Conservation (phyloP, 2,113 vertebrate species). For the Jacana jacana region DNA sequence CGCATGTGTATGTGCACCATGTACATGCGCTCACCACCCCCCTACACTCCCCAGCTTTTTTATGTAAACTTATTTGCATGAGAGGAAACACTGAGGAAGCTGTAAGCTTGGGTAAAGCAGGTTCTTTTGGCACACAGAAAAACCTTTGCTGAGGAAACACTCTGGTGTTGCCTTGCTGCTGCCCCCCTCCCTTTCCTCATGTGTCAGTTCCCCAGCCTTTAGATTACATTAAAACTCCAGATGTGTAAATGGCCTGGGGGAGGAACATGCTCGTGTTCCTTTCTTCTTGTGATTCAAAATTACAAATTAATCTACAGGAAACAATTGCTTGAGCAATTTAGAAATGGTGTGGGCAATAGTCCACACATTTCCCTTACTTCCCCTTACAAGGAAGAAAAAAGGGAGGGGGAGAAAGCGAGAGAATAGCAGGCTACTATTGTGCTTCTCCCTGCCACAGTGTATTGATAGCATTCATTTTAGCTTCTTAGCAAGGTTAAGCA, state of each 20-base stretch:
- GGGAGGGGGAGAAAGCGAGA: neutral
- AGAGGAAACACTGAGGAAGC: neutral
- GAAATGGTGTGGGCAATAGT: slow-evolving; percentile 15
- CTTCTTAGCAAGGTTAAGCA: slow-evolving; percentile 31
- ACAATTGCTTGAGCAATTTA: slow-evolving; percentile 64
- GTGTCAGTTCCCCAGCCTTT: neutral
- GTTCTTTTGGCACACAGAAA: neutral
- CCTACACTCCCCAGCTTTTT: neutral
- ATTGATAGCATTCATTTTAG: neutral
- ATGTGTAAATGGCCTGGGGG: slow-evolving; percentile 36
- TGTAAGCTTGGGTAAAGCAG: neutral
- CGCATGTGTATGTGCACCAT: fast-evolving
- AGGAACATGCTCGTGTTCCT: slow-evolving; percentile 52
- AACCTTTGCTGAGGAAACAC: neutral
- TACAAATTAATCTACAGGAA: slow-evolving; percentile 74
- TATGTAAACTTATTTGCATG: neutral
- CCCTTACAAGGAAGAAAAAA: neutral
- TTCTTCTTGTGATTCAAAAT: slow-evolving; percentile 53
- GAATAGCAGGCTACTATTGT: neutral
- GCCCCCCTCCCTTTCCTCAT: neutral
- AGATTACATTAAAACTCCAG: slow-evolving; percentile 27
- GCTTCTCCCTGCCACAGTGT: neutral
- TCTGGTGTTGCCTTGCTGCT: fast-evolving
- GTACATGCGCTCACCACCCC: neutral
- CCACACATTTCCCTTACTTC: neutral